These are phyloP conservation scores for Whitmania pigra DNA, from an alignment of 1,140 invertebrate genomes.

Conservation along the genomic window DNA sequence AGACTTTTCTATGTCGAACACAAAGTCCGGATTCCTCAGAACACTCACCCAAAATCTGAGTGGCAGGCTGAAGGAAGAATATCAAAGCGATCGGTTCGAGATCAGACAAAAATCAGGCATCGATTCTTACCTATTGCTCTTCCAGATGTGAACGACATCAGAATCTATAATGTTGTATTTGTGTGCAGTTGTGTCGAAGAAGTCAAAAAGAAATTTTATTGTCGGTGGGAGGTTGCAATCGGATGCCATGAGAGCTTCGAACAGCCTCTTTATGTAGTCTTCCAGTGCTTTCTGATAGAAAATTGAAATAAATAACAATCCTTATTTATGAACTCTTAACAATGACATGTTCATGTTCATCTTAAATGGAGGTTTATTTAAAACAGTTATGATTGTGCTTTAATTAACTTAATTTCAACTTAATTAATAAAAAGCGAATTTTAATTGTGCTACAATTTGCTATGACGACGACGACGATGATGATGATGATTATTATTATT, in stretches of 20 bases:
- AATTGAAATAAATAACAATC: neutral
- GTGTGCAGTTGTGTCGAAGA: slow-evolving; percentile 90
- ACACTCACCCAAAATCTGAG: slow-evolving; percentile 95
- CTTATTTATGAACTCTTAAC: neutral
- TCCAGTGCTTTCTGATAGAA: slow-evolving; percentile 67
- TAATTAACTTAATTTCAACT: neutral
- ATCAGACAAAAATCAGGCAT: neutral
- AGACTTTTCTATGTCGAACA: slow-evolving; percentile 97
- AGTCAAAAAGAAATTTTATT: slow-evolving; percentile 99
- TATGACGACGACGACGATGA: no score
- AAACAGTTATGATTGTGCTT: neutral
- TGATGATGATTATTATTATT: no score
- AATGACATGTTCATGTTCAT: neutral
- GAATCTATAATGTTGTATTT: slow-evolving; percentile 80
- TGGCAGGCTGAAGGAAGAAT: slow-evolving; percentile 47
- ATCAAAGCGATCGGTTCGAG: neutral
- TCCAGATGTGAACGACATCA: slow-evolving; percentile 97
- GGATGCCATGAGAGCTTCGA: slow-evolving; percentile 93
- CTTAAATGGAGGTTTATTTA: no score
- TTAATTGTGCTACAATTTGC: no score
- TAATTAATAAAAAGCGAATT: neutral
- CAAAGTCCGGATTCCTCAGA: slow-evolving; percentile 99
- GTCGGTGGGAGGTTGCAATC: slow-evolving; percentile 64
- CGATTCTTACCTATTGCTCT: slow-evolving; percentile 65
- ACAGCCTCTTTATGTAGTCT: slow-evolving; percentile 96